phyloP scores from a whole-genome alignment of 2,113 vertebrate species.

The Empidonax alnorum region DNA sequence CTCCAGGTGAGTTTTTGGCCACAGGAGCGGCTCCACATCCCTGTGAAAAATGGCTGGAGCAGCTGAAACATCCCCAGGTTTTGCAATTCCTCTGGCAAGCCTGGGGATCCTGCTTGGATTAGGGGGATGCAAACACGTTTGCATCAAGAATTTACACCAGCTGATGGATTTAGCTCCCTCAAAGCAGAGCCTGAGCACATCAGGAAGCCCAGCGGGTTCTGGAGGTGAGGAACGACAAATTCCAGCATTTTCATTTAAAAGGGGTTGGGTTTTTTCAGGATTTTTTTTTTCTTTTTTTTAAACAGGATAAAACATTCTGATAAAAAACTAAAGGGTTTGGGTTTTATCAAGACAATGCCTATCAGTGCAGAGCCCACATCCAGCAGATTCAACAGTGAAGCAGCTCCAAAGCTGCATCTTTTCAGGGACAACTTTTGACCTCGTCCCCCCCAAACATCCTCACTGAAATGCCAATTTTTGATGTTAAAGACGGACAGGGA shows the following conservation, averaged over 20 bases:
- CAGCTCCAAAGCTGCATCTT: neutral
- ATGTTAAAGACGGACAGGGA: neutral
- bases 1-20: neutral
- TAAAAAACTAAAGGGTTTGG: neutral
- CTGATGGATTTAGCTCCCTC: neutral
- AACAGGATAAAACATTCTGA: neutral
- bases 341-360: too few species aligned
- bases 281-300: neutral
- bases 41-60: neutral
- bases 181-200: neutral
- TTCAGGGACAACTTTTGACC: neutral
- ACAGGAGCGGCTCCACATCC: neutral
- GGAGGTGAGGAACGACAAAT: neutral
- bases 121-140: neutral
- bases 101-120: neutral
- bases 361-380: too few species aligned
- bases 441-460: rapidly evolving
- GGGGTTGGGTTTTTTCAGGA: neutral
- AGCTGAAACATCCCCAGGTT: rapidly evolving
- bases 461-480: neutral
- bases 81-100: neutral
- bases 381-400: rapidly evolving
- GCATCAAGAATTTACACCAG: rapidly evolving
- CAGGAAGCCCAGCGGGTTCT: neutral
- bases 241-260: neutral